Evolutionary conservation across 2,797 vertebrate species (phyloP), one percentile per base, ranked within the genome.

Genomic region (Leptodactylus fallax): DNA sequence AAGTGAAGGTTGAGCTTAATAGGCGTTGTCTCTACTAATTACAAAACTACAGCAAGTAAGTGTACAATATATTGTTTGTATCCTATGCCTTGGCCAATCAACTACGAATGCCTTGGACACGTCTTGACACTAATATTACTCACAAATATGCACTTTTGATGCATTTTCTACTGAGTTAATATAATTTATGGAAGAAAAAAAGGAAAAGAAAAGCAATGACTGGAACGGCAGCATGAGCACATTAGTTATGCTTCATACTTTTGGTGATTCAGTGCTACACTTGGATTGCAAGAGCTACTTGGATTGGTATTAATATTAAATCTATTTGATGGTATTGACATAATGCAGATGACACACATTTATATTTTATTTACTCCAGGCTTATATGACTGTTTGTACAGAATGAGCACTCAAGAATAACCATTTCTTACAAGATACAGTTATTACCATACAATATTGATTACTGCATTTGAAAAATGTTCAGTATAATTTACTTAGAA

Each of bases 371-470:
- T 49, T 49, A 51, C 60, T 49, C 12, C 36, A 47, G 79, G 60
- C 79, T 27, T 47, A 11, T 6, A 61, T 9, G 17, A 25, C 51
- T 79, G 11, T 65, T 47, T 45, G 7, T 61, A 49, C 47, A 56
- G 53, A 55, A 79, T 56, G 36, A 79, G 21, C 36, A 11, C 9
- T 81, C 58, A 13, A 23, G 69, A 36, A 85, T 36, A 27, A 19
- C 25, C 7, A 74, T 76, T 56, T 51, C 47, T 81, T 61, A 87
- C 49, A 27, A 74, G n/a, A 74, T 61, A 77, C 21, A 23, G 47
- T 21, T 72, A 47, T 27, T 27, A 87, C 65, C 63, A 61, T 61
- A 61, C 27, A 65, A 17, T 82, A 76, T 82, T 76, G 79, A 87
- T 87, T 82, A 60, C 45, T 61, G n/a, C 56, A 56, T 19, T 36